These are phyloP conservation scores for Conus ventricosus DNA, from an alignment of 1,140 invertebrate species.

Conservation along the genomic window DNA sequence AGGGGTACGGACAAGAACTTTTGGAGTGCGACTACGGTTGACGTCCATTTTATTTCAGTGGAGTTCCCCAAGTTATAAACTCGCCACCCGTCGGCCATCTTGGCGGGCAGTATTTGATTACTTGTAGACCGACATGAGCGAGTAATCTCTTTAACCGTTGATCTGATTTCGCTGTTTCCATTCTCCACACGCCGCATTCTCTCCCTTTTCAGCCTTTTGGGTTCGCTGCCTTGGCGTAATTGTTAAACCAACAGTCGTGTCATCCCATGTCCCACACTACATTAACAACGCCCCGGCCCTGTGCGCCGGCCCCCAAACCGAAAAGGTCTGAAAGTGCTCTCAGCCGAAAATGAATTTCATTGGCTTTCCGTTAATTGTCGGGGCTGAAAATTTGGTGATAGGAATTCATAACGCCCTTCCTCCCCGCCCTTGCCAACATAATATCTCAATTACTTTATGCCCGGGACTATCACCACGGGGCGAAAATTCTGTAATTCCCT, in stretches of 20 bases:
- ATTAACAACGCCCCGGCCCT: background rate
- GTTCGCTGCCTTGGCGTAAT: constrained; percentile 12
- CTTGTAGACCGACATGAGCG: background rate
- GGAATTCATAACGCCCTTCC: constrained; percentile 31
- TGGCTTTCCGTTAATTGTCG: constrained; percentile 33
- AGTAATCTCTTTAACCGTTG: constrained; percentile 25
- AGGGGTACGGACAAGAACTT: constrained; percentile 31
- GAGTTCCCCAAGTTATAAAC: constrained; percentile 1
- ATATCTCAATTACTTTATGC: constrained; percentile 38
- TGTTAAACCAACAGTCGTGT: constrained; percentile 37
- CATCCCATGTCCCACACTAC: constrained; percentile 12
- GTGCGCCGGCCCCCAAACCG: background rate
- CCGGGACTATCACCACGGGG: constrained; percentile 24
- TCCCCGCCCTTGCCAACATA: background rate
- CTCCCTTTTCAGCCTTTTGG: constrained; percentile 23
- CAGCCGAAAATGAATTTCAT: constrained; percentile 33
- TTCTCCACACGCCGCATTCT: constrained; percentile 31
- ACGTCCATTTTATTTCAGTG: constrained; percentile 12
- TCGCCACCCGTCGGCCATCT: constrained; percentile 10
- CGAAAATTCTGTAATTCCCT: constrained; percentile 31
- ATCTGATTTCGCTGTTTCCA: constrained; percentile 37
- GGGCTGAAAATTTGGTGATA: constrained; percentile 29
- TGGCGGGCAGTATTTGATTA: constrained; percentile 14
- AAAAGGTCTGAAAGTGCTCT: constrained; percentile 26
- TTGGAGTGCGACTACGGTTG: background rate